phyloP scores from a whole-genome alignment of 2,888 invertebrate genomes.

The Eueremaeus valkanovi region DNA sequence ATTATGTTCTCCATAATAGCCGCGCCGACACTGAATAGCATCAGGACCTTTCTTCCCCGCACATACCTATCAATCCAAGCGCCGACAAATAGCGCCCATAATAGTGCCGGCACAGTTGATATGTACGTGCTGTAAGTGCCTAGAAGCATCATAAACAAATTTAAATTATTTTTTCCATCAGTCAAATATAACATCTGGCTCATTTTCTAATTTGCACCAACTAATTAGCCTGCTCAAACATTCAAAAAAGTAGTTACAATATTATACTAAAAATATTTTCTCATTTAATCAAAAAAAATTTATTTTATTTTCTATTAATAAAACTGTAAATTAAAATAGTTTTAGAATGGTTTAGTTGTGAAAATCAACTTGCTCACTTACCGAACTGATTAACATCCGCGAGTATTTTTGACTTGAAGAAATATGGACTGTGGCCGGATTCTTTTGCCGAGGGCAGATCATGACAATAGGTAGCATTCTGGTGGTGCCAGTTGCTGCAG shows the following conservation, averaged over 20 bases:
- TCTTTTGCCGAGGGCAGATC: slow-evolving; percentile 16
- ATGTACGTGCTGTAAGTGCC: neutral
- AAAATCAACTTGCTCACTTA: no score
- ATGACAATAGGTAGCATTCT: neutral
- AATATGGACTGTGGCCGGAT: slow-evolving; percentile 44
- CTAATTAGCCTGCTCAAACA: no score
- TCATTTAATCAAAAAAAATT: no score
- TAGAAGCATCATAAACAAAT: no score
- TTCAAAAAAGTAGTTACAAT: no score
- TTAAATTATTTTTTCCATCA: no score
- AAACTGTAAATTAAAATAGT: no score
- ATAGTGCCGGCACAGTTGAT: neutral
- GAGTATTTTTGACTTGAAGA: neutral
- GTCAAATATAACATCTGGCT: no score
- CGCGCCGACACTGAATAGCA: neutral
- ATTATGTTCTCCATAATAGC: neutral
- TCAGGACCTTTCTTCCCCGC: neutral
- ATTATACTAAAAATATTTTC: no score
- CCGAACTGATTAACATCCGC: neutral
- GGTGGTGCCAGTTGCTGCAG: slow-evolving; percentile 16
- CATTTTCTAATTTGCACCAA: no score
- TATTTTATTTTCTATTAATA: no score
- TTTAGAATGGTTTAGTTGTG: no score
- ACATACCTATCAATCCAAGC: slow-evolving; percentile 3
- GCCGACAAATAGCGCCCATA: neutral